These are phyloP conservation scores for Melinaea menophilus DNA, from an alignment of 2,888 invertebrate species.

Conservation along the genomic window DNA sequence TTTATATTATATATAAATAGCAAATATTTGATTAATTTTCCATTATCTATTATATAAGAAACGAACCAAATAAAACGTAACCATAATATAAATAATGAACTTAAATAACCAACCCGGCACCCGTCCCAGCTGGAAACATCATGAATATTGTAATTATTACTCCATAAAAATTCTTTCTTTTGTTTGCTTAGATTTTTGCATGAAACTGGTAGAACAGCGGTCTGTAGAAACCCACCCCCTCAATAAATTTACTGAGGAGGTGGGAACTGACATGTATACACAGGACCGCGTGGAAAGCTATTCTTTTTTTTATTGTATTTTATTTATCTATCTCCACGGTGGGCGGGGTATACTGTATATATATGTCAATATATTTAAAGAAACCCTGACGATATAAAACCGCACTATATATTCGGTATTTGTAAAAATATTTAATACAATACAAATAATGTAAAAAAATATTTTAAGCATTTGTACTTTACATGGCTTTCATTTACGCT, in stretches of 20 bases:
- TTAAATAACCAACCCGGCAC: slow-evolving; percentile 9
- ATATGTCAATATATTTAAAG: slow-evolving; percentile 21
- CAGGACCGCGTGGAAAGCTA: slow-evolving; percentile 19
- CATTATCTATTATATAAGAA: no score
- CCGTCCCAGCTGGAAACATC: slow-evolving; percentile 29
- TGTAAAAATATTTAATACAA: background rate
- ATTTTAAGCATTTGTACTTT: no score
- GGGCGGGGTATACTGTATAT: slow-evolving; percentile 16
- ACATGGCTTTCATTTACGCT: no score
- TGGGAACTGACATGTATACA: slow-evolving; percentile 29
- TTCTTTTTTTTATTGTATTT: slow-evolving; percentile 19
- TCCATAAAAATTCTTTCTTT: slow-evolving; percentile 33
- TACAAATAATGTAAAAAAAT: no score
- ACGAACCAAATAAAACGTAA: background rate
- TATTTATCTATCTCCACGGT: background rate
- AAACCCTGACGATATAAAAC: background rate
- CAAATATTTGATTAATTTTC: no score
- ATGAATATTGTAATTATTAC: slow-evolving; percentile 33
- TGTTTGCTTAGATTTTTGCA: slow-evolving; percentile 28
- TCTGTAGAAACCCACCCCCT: slow-evolving; percentile 4
- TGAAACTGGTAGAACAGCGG: slow-evolving; percentile 28
- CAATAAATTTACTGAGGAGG: slow-evolving; percentile 29
- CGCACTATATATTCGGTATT: background rate
- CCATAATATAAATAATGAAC: slow-evolving; percentile 9
- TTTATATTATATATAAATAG: no score